Base-by-base conservation (phyloP, 2,113 vertebrate genomes). In the Sander vitreus region DNA sequence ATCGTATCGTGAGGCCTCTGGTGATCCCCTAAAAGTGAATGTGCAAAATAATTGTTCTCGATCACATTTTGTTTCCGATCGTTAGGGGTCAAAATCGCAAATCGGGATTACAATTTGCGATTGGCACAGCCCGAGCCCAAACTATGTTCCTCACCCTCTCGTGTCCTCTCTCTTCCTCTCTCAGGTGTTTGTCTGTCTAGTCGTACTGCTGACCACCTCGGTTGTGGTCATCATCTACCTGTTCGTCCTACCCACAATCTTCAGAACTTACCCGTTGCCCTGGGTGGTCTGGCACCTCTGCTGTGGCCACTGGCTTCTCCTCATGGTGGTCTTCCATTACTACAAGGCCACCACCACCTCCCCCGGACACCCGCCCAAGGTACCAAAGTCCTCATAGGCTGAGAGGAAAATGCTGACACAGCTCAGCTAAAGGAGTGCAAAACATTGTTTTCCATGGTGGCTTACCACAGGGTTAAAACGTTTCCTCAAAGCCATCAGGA, bases 301-400 rank as follows among this genome's bases (percentile, higher is more conserved):
- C 92, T 98, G 97, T 0, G 98, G 98, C 50, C 97, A 99, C 95
- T 99, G 98, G 98, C 97, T 99, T 68, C 96, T 99, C 25, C 51
- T 97, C 67, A 98, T 99, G 96, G 94, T 99, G 0, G 93, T 97
- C 85, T 99, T 98, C 92, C 97, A 99, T 89, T 99, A 99, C 91
- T 99, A 99, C 94, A 99, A 98, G 95, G 98, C 97, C 58, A 96
- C 96, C 83, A 97, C 95, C 73, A 99, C 97, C 43, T 94, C 95
- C 0, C 97, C 98, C 0, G 98, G 98, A 70, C 91, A 95, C 80
- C 97, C 97, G 0, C 97, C 97, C 0, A 96, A 97, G 97, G 98
- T 99, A 78, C 30, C n/a, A 14, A 13, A 15, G 12, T 23, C n/a
- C 19, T 74, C 5, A 4, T n/a, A 23, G 12, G n/a, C 45, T 23